Base-by-base conservation (phyloP, 2,888 invertebrate species). In the Plutella xylostella region DNA sequence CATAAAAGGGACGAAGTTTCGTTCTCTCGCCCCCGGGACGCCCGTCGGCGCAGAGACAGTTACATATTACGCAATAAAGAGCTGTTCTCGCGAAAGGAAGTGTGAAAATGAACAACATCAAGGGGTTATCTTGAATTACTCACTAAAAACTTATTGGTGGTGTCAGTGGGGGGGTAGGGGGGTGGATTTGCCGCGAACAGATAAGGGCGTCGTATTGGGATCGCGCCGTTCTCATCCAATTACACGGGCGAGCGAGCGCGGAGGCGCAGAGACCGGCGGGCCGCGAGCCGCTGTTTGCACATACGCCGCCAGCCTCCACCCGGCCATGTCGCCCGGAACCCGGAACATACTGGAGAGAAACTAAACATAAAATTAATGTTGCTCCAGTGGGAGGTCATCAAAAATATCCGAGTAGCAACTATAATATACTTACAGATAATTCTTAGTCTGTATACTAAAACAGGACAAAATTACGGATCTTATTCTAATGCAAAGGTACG, bases 81-180 rank as follows among this genome's bases (percentile, higher is more conserved):
- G 77, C 83, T 82, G 83, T 83, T 82, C 82, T 83, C 83, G 83
- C 78, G 76, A 77, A 82, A 82, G 83, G 82, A 83, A 82, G 82
- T 83, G 83, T 83, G 82, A 83, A 83, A 83, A 82, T 83, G 82
- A 83, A 79, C 80, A 80, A 80, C 82, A 80, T 80, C 75, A 82
- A 82, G 80, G 82, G 83, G 82, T 82, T 83, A 83, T 83, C 82
- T 82, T 79, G 77, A 82, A 83, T 82, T 82, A 80, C 82, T 82
- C 82, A 80, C 82, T 82, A 82, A 82, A 82, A 83, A 82, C 79
- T 82, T 82, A 83, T 80, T 78, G 80, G 69, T 56, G 63, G 66
- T 63, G 68, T 53, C 45, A 48, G 46, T 43, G 51, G 55, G 57
- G 58, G 56, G 61, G 60, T 46, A 48, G 61, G 55, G 67, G 61